Evolutionary conservation across 1,140 invertebrate genomes (phyloP), one percentile per base, ranked within the genome.

Genomic region (Megalopta genalis): DNA sequence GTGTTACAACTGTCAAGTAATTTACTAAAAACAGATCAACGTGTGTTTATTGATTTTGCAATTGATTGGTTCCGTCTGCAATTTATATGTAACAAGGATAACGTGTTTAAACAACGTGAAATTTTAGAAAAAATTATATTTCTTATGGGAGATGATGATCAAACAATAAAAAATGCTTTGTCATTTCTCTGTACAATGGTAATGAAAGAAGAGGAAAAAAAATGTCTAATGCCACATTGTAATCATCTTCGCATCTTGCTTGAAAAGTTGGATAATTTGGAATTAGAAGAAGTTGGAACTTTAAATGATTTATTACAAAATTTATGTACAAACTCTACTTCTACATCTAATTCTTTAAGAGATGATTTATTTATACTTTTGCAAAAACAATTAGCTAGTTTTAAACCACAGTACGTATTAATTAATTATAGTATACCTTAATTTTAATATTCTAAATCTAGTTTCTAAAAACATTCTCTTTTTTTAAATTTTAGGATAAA

Each of bases 291-390:
- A 88, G 93, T 94, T 89, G 74, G 92, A 89, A 80, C 94, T 93
- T 91, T 95, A 92, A 88, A 91, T 93, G 87, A 92, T 94, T 10
- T 95, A 90, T 86, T 93, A 81, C 81, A 94, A 93, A 82, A 94
- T 91, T 57, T 95, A 88, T 93, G 94, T 88, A 37, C 90, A 84
- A 84, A 90, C 88, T 71, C 92, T 16, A 86, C 92, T 72, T 78
- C 91, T 3, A 91, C 90, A 23, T 90, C 93, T 63, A 88, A 92
- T 27, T 89, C 91, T 12, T 88, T 95, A n/a, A 92, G 93, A 70
- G 94, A 95, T 85, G 94, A 95, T 82, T 92, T 95, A 49, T 93
- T 93, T 80, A 95, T 95, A 90, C 73, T 95, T 3, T 88, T 95
- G 2, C 93, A 94, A 59, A 96, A 96, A 81, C 94, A 95, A 83